Conservation (phyloP, 2,888 invertebrate genomes). For the Patella ulyssiponensis region DNA sequence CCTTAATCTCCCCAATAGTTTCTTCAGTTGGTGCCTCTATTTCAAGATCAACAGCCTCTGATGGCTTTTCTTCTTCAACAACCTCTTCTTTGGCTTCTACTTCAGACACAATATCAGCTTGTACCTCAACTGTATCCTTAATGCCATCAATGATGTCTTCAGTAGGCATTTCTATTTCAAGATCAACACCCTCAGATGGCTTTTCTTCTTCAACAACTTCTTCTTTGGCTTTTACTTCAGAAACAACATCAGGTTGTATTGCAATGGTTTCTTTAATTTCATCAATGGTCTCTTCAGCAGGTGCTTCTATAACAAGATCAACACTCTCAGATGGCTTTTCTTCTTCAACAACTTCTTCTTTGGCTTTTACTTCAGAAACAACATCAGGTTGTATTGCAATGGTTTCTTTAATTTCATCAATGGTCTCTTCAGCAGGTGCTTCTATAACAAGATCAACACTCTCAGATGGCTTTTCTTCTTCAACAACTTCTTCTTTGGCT, state of each 20-base stretch:
- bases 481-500: constrained; percentile 26
- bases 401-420: constrained; percentile 36
- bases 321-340: constrained; percentile 27
- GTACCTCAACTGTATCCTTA: background rate
- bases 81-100: constrained; percentile 27
- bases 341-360: constrained; percentile 37
- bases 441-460: constrained; percentile 35
- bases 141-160: constrained; percentile 34
- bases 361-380: constrained; percentile 31
- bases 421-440: constrained; percentile 36
- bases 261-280: constrained; percentile 25
- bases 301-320: constrained; percentile 29
- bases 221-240: constrained; percentile 13
- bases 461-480: constrained; percentile 29
- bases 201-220: constrained; percentile 1
- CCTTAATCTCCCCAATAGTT: constrained; percentile 26
- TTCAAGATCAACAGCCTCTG: constrained; percentile 30
- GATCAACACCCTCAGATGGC: background rate
- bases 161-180: background rate
- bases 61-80: constrained; percentile 26
- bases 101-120: constrained; percentile 2
- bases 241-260: background rate
- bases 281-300: constrained; percentile 32
- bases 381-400: constrained; percentile 15
- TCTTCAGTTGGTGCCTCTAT: constrained; percentile 29